Base-by-base conservation (phyloP, 2,888 invertebrate species). In the Heliconius aoede region DNA sequence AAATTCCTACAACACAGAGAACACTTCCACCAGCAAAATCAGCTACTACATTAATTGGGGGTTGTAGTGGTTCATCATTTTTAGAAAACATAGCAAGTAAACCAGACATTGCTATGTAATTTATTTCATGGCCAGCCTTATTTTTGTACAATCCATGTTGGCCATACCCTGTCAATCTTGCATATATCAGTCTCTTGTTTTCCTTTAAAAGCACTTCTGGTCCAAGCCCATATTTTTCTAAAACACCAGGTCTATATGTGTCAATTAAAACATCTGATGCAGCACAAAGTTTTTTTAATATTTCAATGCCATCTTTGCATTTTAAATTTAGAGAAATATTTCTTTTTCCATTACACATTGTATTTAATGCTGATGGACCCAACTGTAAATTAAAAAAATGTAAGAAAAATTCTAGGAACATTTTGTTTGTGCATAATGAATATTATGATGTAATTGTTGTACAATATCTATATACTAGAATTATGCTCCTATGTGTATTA, bases 1-100 rank as follows among this genome's bases (percentile, higher is more conserved):
- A 87, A 84, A 99, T 98, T 28, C 99, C 99, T 79, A 99, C 91
- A 2, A 98, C 97, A 92, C 99, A 99, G 81, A 97, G 95, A 36
- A 99, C 91, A 79, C 99, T 98, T 61, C 99, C 99, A 21, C 99
- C 99, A 71, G 97, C 99, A 95, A 99, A 99, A 92, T 99, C 99
- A 8, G 98, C 99, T 40, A 97, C 89, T 28, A 99, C 89, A 93
- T 99, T 99, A 11, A 97, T 87, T 0, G 99, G 99, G 55, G 98
- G 96, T 62, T 94, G 91, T 26, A 98, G 97, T 79, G 96, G 96
- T 81, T 96, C 94, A 67, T 94, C 91, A 75, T 95, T 94, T 81
- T 97, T 95, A 2, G 97, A 97, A 74, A 99, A 94, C 84, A 97
- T 90, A 3, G 99, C 98, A 18, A 99, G 93, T 73, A 99, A 93